Evolutionary conservation across 1,140 invertebrate species (phyloP).

Genomic region (Heliothis subflexa): DNA sequence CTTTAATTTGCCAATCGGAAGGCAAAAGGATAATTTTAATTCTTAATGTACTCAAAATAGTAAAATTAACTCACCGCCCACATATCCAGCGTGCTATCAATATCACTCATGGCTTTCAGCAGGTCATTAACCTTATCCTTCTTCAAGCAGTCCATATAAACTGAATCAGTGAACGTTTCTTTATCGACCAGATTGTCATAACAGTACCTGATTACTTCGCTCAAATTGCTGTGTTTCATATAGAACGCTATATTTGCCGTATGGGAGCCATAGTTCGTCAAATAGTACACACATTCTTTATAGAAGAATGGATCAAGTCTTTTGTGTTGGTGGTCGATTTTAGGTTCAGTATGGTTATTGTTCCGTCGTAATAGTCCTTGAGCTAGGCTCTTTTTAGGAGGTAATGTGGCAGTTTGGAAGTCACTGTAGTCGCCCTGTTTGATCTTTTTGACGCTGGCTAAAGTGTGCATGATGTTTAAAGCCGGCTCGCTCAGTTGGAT

Average conservation of each 20-base stretch:
- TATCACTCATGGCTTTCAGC: constrained; percentile 87
- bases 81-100: constrained; percentile 88
- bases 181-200: constrained; percentile 88
- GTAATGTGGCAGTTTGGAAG: constrained; percentile 74
- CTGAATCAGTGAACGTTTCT: constrained; percentile 90
- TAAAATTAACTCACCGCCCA: constrained; percentile 88
- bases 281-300: constrained; percentile 91
- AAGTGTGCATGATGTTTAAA: constrained; percentile 86
- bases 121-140: constrained; percentile 88
- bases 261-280: constrained; percentile 90
- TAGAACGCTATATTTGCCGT: constrained; percentile 90
- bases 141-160: constrained; percentile 89
- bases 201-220: constrained; percentile 88
- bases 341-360: constrained; percentile 70
- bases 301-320: constrained; percentile 88
- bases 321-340: constrained; percentile 70
- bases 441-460: constrained; percentile 86
- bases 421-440: constrained; percentile 86
- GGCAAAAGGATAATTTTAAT: too few species aligned
- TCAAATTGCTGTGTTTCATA: constrained; percentile 88
- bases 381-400: constrained; percentile 66
- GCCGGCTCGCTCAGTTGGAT: constrained; percentile 86
- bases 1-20: too few species aligned
- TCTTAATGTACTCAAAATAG: not conserved
- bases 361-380: constrained; percentile 72